Evolutionary conservation across 2,888 invertebrate species (phyloP).

Genomic region (Prionchulus punctatus): DNA sequence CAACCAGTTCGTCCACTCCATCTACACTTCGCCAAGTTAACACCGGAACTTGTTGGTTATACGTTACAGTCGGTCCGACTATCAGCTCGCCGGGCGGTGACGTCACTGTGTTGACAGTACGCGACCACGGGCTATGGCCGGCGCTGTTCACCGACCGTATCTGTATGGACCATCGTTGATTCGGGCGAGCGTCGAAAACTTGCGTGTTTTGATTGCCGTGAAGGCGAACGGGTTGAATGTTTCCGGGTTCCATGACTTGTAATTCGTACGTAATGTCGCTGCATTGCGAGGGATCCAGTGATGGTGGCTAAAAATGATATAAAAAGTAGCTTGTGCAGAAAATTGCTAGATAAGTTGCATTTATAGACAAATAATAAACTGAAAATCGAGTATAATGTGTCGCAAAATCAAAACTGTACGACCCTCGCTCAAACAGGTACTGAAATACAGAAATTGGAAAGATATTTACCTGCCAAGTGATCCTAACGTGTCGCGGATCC

Average conservation of each 20-base stretch:
- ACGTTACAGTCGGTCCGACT: conserved; percentile 25
- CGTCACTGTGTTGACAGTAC: conserved; percentile 18
- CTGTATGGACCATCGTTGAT: conserved; percentile 24
- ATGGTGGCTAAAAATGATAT: conserved; percentile 2
- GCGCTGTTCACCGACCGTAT: conserved; percentile 23
- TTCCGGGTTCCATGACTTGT: conserved; percentile 21
- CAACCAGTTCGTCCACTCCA: conserved; percentile 24
- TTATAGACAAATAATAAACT: no score
- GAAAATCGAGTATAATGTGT: no score
- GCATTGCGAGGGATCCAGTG: conserved; percentile 20
- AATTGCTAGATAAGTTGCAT: no score
- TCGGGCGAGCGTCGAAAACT: conserved; percentile 26
- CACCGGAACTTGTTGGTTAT: conserved; percentile 22
- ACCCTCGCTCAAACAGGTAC: no score
- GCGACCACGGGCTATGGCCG: conserved; percentile 26
- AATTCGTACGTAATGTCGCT: conserved; percentile 21
- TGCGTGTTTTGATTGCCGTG: conserved; percentile 23
- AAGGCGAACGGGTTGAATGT: conserved; percentile 16
- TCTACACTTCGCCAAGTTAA: conserved; percentile 25
- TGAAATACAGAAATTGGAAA: conserved; percentile 13
- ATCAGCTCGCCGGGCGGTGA: conserved; percentile 16
- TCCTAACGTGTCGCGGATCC: conserved; percentile 22
- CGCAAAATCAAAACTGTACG: no score
- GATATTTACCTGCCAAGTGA: conserved; percentile 20
- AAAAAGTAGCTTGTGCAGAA: not conserved